These are phyloP conservation scores for Laticauda colubrina DNA, from an alignment of 2,113 vertebrate species.

Conservation along the genomic window DNA sequence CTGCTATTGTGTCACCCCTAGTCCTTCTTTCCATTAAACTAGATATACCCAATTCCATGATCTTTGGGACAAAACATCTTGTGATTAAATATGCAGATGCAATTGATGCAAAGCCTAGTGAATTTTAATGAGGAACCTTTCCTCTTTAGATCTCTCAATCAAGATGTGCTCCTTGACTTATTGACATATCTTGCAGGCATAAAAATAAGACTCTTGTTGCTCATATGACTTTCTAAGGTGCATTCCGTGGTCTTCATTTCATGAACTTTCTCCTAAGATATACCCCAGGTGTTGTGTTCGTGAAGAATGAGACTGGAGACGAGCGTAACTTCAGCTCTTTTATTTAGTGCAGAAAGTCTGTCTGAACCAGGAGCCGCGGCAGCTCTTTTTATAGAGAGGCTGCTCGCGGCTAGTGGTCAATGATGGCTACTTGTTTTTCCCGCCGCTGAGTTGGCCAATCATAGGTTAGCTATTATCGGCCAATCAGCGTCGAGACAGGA, in stretches of 20 bases:
- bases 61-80: constrained; percentile 38
- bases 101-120: constrained; percentile 24
- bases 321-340: too few species aligned
- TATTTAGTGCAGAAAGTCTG: too few species aligned
- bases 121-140: not conserved
- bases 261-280: not conserved
- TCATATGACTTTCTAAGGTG: not conserved
- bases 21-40: not conserved
- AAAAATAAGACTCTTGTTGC: not conserved
- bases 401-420: too few species aligned
- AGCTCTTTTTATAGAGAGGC: too few species aligned
- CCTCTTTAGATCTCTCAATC: not conserved
- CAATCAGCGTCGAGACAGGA: too few species aligned
- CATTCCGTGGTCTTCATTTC: not conserved
- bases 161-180: not conserved
- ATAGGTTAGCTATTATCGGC: too few species aligned
- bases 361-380: too few species aligned
- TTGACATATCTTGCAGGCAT: not conserved
- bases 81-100: constrained; percentile 38
- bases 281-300: not conserved
- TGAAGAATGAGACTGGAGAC: too few species aligned
- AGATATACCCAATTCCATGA: not conserved
- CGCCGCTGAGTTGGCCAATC: too few species aligned
- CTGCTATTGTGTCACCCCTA: not conserved
- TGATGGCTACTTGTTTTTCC: too few species aligned